Base-by-base conservation (phyloP, 2,888 invertebrate species). In the Microctonus aethiopoides region DNA sequence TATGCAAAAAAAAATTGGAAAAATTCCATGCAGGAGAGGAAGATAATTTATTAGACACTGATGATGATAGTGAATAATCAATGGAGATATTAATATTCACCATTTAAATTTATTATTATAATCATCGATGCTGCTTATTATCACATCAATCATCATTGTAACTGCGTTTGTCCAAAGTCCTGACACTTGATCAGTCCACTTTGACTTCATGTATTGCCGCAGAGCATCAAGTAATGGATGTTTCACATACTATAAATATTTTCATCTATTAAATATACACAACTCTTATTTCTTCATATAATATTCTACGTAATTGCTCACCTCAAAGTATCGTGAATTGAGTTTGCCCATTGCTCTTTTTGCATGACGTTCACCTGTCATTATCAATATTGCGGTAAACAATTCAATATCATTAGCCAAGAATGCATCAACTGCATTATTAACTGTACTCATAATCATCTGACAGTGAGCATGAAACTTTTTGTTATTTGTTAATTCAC, bases 401-500 rank as follows among this genome's bases (percentile, higher is more conserved):
- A 80, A 65, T 9, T 87, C 88, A 1, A 84, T 70, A 75, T 89
- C 88, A 46, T 88, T 85, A 61, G 89, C 60, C 16, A 72, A 70
- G 39, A 89, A 77, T 73, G 87, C 87, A 71, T 88, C 87, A 16
- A 90, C 84, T 20, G 89, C 81, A 11, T 87, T 86, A 20, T 84
- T 83, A 22, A 90, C 76, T 6, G 87, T 85, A 68, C 87, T 85
- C 81, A 89, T 85, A 13, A 90, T 88, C 32, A 84, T 86, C 61
- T 84, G 84, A 68, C 88, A 88, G 78, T 90, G 90, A 1, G 88
- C 89, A 39, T 87, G 85, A 71, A 90, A 87, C 70, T 85, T 86
- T 59, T 85, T 84, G 76, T 87, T 87, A 1, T 75, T 74, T 0
- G 79, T 72, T 32, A 90, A 78, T 69, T 89, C 82, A 0, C 83